A percentile compares a stretch with the other conserved stretches of the same genome.
These are phyloP conservation scores for Chelonus formosanus DNA, from an alignment of 2,888 invertebrate species.

Conservation along the genomic window DNA sequence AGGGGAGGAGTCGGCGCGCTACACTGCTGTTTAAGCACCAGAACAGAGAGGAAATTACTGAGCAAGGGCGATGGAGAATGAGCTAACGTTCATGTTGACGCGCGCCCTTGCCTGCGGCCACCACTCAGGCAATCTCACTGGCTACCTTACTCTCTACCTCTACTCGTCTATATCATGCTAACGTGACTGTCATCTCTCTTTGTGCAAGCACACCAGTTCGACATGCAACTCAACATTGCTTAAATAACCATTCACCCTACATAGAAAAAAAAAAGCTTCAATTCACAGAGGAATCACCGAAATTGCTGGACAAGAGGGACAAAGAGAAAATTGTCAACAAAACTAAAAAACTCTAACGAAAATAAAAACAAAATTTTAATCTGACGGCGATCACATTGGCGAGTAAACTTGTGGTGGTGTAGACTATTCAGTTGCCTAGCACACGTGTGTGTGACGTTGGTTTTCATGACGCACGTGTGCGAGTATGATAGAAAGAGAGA, in stretches of 20 bases:
- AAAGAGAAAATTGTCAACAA: not conserved
- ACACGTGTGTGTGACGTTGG: too few species aligned
- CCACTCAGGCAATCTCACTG: conserved; percentile 28
- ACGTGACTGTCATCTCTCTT: conserved; percentile 11
- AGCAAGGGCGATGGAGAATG: conserved; percentile 38
- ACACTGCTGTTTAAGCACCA: conserved; percentile 25
- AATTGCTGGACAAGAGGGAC: not conserved
- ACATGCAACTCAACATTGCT: too few species aligned
- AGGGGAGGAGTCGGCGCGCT: conserved; percentile 28
- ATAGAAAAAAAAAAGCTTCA: not conserved
- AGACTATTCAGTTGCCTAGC: not conserved
- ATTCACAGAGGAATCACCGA: not conserved
- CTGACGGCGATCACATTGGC: not conserved
- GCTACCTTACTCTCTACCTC: conserved; percentile 14
- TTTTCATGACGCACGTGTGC: not conserved
- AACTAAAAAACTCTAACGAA: not conserved
- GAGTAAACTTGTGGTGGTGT: not conserved
- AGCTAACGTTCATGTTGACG: conserved; percentile 54
- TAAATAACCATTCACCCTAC: too few species aligned
- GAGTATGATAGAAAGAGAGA: conserved; percentile 1
- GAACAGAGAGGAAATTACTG: conserved; percentile 29
- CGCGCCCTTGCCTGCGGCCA: conserved; percentile 59
- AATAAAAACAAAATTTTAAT: conserved; percentile 3
- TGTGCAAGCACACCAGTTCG: conserved; percentile 49
- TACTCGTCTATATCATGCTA: conserved; percentile 7